These are phyloP conservation scores for Sciurus carolinensis DNA, from an alignment of 2,797 vertebrate genomes.

Conservation along the genomic window DNA sequence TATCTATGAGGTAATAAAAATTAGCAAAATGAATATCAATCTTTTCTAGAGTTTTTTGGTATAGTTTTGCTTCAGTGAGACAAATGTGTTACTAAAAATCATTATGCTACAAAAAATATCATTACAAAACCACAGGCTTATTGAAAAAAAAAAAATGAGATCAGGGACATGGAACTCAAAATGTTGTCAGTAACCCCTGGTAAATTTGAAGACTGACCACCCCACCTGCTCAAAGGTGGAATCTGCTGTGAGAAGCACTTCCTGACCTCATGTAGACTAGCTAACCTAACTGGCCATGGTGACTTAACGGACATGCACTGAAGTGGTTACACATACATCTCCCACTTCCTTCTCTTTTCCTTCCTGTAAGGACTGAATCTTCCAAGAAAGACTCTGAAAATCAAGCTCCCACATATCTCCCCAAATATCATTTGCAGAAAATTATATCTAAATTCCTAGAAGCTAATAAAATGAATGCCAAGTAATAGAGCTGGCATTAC, in stretches of 20 bases:
- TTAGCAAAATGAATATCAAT: neutral
- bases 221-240: too few relatives aligned
- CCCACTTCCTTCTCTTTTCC: neutral
- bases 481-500: neutral
- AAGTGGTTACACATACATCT: neutral
- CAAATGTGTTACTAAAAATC: neutral
- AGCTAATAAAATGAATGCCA: neutral
- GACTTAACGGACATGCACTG: neutral
- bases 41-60: neutral
- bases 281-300: neutral
- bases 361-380: neutral
- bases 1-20: neutral
- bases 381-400: neutral
- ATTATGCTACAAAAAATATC: neutral
- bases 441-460: neutral
- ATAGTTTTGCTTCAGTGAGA: neutral
- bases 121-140: neutral
- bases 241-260: neutral
- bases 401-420: neutral
- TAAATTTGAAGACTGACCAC: neutral
- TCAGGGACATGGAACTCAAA: neutral
- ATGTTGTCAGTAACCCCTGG: neutral
- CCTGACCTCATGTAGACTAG: accelerated
- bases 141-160: neutral
- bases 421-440: neutral